Evolutionary conservation across 2,888 invertebrate genomes (phyloP).

Genomic region (Gastrophysa polygoni): DNA sequence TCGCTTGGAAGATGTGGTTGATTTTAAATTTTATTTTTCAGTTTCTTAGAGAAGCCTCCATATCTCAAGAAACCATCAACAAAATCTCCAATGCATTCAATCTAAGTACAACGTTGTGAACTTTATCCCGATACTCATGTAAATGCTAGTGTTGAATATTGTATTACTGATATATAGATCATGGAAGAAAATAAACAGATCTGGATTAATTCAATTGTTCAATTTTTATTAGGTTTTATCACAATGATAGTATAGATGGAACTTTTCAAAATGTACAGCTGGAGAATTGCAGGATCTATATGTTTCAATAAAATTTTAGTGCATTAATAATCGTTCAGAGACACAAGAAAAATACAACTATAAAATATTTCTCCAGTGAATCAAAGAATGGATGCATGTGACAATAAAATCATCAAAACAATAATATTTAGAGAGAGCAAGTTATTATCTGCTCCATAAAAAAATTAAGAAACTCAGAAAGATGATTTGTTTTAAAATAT

Average conservation of each 20-base stretch:
- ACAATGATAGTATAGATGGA: constrained; percentile 25
- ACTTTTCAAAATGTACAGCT: constrained; percentile 13
- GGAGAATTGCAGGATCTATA: background rate
- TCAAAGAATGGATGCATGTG: too few species aligned
- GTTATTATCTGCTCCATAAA: background rate
- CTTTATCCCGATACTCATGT: background rate
- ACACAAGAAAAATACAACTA: background rate
- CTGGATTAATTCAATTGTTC: constrained; percentile 6
- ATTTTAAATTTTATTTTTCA: constrained; percentile 42
- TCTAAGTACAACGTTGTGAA: constrained; percentile 33
- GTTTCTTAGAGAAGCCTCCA: constrained; percentile 61
- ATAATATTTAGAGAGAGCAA: background rate
- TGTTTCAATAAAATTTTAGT: background rate
- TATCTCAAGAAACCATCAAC: constrained; percentile 60
- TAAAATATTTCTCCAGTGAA: too few species aligned
- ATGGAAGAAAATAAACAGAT: background rate
- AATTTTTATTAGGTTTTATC: constrained; percentile 23
- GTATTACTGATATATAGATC: background rate
- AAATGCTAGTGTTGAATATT: background rate
- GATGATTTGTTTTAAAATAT: background rate
- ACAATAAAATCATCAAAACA: too few species aligned
- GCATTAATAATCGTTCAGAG: background rate
- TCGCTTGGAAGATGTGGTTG: background rate
- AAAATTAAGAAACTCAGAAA: background rate
- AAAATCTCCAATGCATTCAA: constrained; percentile 55